Evolutionary conservation across 2,888 invertebrate species (phyloP).

Genomic region (Crossocerus cetratus): DNA sequence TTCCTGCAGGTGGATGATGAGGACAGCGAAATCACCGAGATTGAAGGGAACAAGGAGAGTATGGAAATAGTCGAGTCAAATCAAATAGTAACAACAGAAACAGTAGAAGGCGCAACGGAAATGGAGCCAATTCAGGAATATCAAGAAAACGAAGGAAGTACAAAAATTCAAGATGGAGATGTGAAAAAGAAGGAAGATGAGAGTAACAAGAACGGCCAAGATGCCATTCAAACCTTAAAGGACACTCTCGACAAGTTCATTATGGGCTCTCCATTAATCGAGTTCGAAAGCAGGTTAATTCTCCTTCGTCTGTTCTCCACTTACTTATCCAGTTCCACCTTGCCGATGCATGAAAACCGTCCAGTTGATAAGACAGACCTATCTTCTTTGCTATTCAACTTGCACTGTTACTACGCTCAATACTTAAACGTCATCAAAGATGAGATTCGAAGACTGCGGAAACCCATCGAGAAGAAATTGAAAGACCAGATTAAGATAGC

Average conservation of each 20-base stretch:
- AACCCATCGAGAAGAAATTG: constrained; percentile 94
- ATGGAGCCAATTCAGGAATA: neutral
- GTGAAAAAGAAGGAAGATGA: neutral
- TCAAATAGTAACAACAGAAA: too few relatives aligned
- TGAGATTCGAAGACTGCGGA: constrained; percentile 83
- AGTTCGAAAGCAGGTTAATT: constrained; percentile 88
- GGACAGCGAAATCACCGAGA: too few relatives aligned
- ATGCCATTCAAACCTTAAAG: too few relatives aligned
- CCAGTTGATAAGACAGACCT: constrained; percentile 78
- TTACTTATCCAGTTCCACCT: constrained; percentile 78
- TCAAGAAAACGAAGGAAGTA: neutral
- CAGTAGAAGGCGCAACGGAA: too few relatives aligned
- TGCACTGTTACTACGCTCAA: constrained; percentile 90
- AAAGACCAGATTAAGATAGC: constrained; percentile 96
- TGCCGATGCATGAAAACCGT: constrained; percentile 77
- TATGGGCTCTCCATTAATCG: constrained; percentile 89
- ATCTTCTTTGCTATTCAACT: constrained; percentile 86
- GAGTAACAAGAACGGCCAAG: too few relatives aligned
- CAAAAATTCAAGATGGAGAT: neutral
- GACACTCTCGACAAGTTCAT: constrained; percentile 88
- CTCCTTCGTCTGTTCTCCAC: constrained; percentile 90
- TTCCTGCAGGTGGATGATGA: too few relatives aligned
- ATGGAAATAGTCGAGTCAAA: too few relatives aligned
- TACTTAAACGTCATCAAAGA: constrained; percentile 83
- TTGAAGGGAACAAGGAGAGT: too few relatives aligned